phyloP scores from a whole-genome alignment of 1,140 invertebrate species.

The Sitobion miscanthi region DNA sequence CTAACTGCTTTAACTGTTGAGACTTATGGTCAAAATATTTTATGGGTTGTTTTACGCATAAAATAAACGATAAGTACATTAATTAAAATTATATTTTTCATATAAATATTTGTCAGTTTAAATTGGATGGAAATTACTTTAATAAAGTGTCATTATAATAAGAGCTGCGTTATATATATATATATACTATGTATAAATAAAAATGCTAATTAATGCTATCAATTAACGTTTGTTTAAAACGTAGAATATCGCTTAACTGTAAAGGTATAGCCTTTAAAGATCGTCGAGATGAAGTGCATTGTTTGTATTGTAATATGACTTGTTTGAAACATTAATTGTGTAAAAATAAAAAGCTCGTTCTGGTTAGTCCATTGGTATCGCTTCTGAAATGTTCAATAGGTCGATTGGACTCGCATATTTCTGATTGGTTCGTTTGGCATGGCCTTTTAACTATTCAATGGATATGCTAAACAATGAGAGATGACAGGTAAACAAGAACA shows the following conservation, averaged over 20 bases:
- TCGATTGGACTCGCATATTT: not conserved
- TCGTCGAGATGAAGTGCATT: not conserved
- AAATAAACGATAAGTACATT: too few relatives aligned
- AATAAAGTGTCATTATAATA: too few relatives aligned
- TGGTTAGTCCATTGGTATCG: not conserved
- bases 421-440: not conserved
- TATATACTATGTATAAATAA: not conserved
- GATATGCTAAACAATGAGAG: not conserved
- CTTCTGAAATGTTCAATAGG: not conserved
- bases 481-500: not conserved
- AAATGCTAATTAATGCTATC: not conserved
- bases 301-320: not conserved
- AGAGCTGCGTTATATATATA: too few relatives aligned
- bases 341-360: not conserved
- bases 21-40: too few relatives aligned
- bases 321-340: not conserved
- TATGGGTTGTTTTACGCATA: too few relatives aligned
- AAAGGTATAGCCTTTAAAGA: not conserved
- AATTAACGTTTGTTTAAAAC: not conserved
- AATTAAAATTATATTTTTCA: too few relatives aligned
- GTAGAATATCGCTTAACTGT: not conserved
- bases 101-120: too few relatives aligned
- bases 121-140: too few relatives aligned
- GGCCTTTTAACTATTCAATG: not conserved
- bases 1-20: too few relatives aligned